Percentiles rank a stretch among this genome's conserved stretches.
These are phyloP conservation scores for Pocillopora grandis DNA, from an alignment of 92 coral and sea anemone genomes.

Conservation along the genomic window DNA sequence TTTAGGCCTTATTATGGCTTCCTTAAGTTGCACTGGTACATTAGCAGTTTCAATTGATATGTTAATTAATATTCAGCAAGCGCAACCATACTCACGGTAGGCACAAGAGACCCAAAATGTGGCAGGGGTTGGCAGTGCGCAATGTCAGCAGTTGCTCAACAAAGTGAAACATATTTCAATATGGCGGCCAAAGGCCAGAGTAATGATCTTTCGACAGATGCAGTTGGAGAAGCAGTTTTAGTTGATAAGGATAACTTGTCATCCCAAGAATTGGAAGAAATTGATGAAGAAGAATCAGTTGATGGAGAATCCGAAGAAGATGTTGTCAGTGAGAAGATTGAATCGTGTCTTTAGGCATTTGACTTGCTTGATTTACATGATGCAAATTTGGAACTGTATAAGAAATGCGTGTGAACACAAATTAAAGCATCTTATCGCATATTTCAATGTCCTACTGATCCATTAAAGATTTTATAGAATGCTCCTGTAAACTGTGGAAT, in stretches of 20 bases:
- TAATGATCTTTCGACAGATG: slow-evolving; percentile 21
- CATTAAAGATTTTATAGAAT: slow-evolving; percentile 37
- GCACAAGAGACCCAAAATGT: slow-evolving; percentile 16
- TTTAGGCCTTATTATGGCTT: slow-evolving; percentile 52
- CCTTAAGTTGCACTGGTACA: slow-evolving; percentile 41
- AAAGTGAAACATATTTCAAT: slow-evolving; percentile 20
- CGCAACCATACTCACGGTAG: background rate
- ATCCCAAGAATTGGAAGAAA: slow-evolving; percentile 32
- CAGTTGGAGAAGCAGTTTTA: slow-evolving; percentile 36
- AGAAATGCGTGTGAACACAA: slow-evolving; percentile 30
- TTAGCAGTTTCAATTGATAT: slow-evolving; percentile 45
- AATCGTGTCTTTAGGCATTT: slow-evolving; percentile 51
- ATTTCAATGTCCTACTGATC: slow-evolving; percentile 50
- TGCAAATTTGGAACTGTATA: slow-evolving; percentile 36
- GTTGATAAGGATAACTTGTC: slow-evolving; percentile 28
- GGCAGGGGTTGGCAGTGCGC: slow-evolving; percentile 13
- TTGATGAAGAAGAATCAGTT: slow-evolving; percentile 14
- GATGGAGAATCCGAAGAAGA: slow-evolving; percentile 5
- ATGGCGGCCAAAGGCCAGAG: background rate
- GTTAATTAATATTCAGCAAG: slow-evolving; percentile 12
- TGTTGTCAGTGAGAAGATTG: slow-evolving; percentile 38
- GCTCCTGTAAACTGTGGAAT: slow-evolving; percentile 47
- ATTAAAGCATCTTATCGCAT: slow-evolving; percentile 39
- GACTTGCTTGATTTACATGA: slow-evolving; percentile 43
- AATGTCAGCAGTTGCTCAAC: background rate